Evolutionary conservation across 2,888 invertebrate species (phyloP).

Genomic region (Sphecodes monilicornis): DNA sequence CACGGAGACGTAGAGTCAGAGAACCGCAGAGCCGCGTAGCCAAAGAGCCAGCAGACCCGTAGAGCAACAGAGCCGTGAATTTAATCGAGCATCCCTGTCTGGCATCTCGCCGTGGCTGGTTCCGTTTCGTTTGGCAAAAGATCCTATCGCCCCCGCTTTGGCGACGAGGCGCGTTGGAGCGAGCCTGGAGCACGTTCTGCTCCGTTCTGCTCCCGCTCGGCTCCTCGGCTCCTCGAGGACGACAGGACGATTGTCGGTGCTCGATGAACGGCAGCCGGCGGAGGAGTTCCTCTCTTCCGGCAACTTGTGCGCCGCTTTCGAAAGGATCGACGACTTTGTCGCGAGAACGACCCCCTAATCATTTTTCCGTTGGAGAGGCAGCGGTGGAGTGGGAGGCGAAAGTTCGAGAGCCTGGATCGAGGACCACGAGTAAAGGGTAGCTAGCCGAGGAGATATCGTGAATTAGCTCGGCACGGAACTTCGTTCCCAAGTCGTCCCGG

Average conservation of each 20-base stretch:
- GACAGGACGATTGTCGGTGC: slow-evolving; percentile 4
- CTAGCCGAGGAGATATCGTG: slow-evolving; percentile 44
- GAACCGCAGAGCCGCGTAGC: not conserved
- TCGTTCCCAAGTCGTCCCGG: slow-evolving; percentile 25
- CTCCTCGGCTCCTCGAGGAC: not conserved
- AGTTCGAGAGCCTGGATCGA: slow-evolving; percentile 1
- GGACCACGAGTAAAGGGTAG: slow-evolving; percentile 9
- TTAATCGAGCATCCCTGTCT: not conserved
- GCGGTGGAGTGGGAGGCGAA: not conserved
- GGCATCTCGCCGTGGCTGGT: not conserved
- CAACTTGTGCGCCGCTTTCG: slow-evolving; percentile 11
- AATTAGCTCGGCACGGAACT: slow-evolving; percentile 60
- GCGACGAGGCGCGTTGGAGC: slow-evolving; percentile 22
- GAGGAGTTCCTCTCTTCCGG: slow-evolving; percentile 1
- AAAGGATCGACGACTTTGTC: slow-evolving; percentile 33
- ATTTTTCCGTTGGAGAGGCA: slow-evolving; percentile 50
- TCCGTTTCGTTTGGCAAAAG: slow-evolving; percentile 2
- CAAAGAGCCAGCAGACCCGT: not conserved
- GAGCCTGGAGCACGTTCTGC: not conserved
- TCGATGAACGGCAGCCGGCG: slow-evolving; percentile 3
- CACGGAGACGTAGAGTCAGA: not conserved
- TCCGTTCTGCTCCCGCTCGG: not conserved
- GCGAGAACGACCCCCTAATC: slow-evolving; percentile 57
- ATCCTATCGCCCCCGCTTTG: not conserved
- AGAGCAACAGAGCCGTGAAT: not conserved